These are phyloP conservation scores for Atethmia centrago DNA, from an alignment of 2,888 invertebrate species.

Conservation along the genomic window DNA sequence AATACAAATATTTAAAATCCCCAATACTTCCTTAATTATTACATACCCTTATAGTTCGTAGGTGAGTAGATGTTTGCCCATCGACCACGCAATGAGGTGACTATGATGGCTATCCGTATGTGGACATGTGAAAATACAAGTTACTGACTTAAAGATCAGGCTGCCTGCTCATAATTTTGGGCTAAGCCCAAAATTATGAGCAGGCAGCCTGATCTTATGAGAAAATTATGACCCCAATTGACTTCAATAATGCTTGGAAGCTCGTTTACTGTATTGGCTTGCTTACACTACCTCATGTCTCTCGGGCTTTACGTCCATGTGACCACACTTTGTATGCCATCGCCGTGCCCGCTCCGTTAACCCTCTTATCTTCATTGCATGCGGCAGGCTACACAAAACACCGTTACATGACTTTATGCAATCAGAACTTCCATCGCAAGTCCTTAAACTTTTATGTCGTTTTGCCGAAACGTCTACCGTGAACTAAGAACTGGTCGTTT, in stretches of 20 bases:
- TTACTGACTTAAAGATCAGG: background rate
- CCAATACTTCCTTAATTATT: background rate
- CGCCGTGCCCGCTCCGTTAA: conserved; percentile 79
- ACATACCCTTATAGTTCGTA: background rate
- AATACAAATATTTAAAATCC: no score
- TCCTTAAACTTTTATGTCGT: conserved; percentile 60
- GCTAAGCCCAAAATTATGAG: conserved; percentile 12
- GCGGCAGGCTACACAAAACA: conserved; percentile 71
- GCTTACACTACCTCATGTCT: conserved; percentile 23
- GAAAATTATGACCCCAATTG: conserved; percentile 10
- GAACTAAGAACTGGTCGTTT: conserved; percentile 44
- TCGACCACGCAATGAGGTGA: background rate
- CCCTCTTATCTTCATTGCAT: conserved; percentile 82
- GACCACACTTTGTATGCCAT: conserved; percentile 76
- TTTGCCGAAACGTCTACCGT: conserved; percentile 50
- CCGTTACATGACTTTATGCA: conserved; percentile 80
- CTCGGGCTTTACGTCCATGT: conserved; percentile 35
- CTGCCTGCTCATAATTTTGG: no score
- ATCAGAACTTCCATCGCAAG: conserved; percentile 71
- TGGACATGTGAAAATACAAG: background rate
- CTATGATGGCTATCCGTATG: no score
- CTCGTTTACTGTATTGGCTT: conserved; percentile 13
- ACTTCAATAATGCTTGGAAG: background rate
- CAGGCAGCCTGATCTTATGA: no score
- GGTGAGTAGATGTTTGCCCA: background rate